Percentiles rank a stretch among this genome's conserved stretches.
Evolutionary conservation across 2,113 vertebrate species (phyloP).

Genomic region (Pycnonotus jocosus): DNA sequence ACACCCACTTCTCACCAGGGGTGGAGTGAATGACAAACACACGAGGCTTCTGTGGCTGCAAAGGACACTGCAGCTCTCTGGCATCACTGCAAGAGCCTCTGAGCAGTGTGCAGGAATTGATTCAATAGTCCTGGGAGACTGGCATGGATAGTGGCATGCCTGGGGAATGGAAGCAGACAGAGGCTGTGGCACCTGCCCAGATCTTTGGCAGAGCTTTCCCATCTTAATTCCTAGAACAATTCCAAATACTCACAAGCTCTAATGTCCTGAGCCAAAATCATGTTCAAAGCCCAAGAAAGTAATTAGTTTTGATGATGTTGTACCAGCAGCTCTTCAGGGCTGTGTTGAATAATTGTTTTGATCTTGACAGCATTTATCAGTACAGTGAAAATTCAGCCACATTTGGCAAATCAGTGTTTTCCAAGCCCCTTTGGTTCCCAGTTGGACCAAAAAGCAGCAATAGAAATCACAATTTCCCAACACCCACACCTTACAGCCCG

Average conservation of each 20-base stretch:
- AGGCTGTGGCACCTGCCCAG: not conserved
- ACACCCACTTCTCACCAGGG: not conserved
- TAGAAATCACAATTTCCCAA: not conserved
- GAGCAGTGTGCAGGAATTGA: not conserved
- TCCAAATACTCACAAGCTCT: not conserved
- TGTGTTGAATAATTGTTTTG: not conserved
- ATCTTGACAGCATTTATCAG: not conserved
- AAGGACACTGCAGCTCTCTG: not conserved
- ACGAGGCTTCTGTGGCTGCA: not conserved
- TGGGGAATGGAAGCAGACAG: not conserved
- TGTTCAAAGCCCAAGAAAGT: not conserved
- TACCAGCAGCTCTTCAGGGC: not conserved
- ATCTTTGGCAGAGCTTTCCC: not conserved
- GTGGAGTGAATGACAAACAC: not conserved
- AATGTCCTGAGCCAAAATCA: not conserved
- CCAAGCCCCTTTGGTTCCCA: not conserved
- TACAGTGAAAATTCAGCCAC: not conserved
- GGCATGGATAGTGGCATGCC: not conserved
- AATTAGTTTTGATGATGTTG: not conserved
- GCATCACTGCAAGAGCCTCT: not conserved
- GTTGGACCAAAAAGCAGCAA: not conserved
- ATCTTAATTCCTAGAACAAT: not conserved
- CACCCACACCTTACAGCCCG: rapidly evolving
- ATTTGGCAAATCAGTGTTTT: not conserved
- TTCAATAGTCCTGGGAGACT: not conserved